phyloP scores from a whole-genome alignment of 2,113 vertebrate genomes.

The Oncorhynchus keta region DNA sequence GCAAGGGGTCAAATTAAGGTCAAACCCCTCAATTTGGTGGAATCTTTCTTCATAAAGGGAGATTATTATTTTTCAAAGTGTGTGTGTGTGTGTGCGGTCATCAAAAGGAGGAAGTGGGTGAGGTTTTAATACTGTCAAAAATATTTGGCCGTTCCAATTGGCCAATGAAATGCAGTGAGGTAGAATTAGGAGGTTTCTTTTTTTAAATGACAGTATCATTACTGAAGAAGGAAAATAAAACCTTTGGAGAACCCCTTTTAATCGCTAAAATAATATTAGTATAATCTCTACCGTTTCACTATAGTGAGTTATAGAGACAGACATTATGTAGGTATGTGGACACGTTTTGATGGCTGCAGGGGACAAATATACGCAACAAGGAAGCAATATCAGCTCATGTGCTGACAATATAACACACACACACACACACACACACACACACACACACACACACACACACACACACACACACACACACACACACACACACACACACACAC shows the following conservation, averaged over 20 bases:
- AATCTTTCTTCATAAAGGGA: not conserved
- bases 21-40: not conserved
- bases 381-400: slow-evolving; percentile 43
- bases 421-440: no score
- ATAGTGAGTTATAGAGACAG: no score
- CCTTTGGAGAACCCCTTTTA: slow-evolving; percentile 17
- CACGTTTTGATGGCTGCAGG: slow-evolving; percentile 5
- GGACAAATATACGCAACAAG: not conserved
- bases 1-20: slow-evolving; percentile 23
- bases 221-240: slow-evolving; percentile 22
- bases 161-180: slow-evolving; percentile 56
- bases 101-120: no score
- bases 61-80: not conserved
- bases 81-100: no score
- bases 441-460: no score
- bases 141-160: no score
- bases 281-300: not conserved
- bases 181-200: slow-evolving; percentile 55
- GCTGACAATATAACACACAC: not conserved
- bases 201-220: slow-evolving; percentile 17
- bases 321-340: no score
- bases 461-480: no score
- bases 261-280: not conserved
- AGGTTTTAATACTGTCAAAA: no score
- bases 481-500: no score